These are phyloP conservation scores for Mythimna pallens DNA, from an alignment of 2,888 invertebrate species.

Conservation along the genomic window DNA sequence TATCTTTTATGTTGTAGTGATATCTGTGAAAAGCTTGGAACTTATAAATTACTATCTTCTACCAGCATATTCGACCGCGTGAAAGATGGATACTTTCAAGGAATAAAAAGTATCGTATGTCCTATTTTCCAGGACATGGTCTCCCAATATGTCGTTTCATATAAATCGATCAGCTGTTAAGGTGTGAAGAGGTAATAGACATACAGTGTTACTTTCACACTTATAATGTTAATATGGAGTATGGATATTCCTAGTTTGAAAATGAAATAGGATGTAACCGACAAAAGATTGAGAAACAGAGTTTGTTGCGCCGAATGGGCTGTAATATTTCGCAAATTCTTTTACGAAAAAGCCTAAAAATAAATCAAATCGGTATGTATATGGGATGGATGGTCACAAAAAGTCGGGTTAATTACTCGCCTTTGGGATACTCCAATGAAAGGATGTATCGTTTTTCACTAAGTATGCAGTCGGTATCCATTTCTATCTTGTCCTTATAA, in stretches of 20 bases:
- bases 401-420: slow-evolving; percentile 88
- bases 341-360: slow-evolving; percentile 87
- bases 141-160: no score
- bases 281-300: slow-evolving; percentile 75
- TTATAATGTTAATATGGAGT: not conserved
- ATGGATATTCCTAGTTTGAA: not conserved
- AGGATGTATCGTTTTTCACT: slow-evolving; percentile 83
- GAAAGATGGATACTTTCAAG: no score
- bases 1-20: not conserved
- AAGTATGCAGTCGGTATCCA: slow-evolving; percentile 62
- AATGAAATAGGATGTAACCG: not conserved
- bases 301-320: slow-evolving; percentile 77
- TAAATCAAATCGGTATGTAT: slow-evolving; percentile 86
- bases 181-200: not conserved
- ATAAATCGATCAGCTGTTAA: no score
- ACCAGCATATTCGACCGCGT: no score
- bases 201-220: not conserved
- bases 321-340: slow-evolving; percentile 89
- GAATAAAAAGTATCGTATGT: no score
- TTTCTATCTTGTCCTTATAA: slow-evolving; percentile 60
- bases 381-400: slow-evolving; percentile 87
- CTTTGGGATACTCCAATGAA: slow-evolving; percentile 83
- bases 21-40: not conserved
- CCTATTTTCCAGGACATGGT: no score
- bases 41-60: no score